Conservation (phyloP, 2,888 invertebrate genomes). For the Hemicrepidius hirtus region DNA sequence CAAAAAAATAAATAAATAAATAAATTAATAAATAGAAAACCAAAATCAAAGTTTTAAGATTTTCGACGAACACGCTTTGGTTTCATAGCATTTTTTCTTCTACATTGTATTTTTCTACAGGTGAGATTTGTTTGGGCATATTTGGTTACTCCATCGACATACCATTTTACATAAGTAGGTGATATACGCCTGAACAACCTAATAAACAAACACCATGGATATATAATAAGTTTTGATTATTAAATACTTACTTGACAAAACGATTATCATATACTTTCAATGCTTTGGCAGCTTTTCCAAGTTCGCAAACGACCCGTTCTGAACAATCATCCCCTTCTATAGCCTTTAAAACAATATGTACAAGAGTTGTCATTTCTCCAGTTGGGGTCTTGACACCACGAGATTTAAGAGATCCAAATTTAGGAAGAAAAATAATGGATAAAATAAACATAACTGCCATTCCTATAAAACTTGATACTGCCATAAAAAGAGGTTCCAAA, state of each 20-base stretch:
- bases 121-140: slow-evolving; percentile 66
- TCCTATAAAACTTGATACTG: slow-evolving; percentile 76
- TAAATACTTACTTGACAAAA: slow-evolving; percentile 67
- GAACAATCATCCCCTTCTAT: slow-evolving; percentile 72
- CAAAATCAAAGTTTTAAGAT: background rate
- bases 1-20: slow-evolving; percentile 54
- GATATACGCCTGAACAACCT: slow-evolving; percentile 68
- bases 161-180: slow-evolving; percentile 65
- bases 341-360: slow-evolving; percentile 70
- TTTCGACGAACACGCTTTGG: slow-evolving; percentile 16
- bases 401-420: slow-evolving; percentile 67
- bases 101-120: slow-evolving; percentile 69
- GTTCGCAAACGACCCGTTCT: slow-evolving; percentile 72
- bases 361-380: slow-evolving; percentile 68
- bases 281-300: slow-evolving; percentile 69
- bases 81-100: slow-evolving; percentile 53
- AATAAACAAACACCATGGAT: slow-evolving; percentile 50
- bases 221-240: slow-evolving; percentile 12
- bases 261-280: slow-evolving; percentile 68
- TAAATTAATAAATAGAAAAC: slow-evolving; percentile 60
- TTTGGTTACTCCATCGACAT: slow-evolving; percentile 66
- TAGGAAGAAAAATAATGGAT: slow-evolving; percentile 73
- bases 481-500: slow-evolving; percentile 75
- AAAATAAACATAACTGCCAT: slow-evolving; percentile 75
- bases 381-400: slow-evolving; percentile 62